Base-by-base conservation (phyloP, 2,113 vertebrate species). In the Eclectus roratus region DNA sequence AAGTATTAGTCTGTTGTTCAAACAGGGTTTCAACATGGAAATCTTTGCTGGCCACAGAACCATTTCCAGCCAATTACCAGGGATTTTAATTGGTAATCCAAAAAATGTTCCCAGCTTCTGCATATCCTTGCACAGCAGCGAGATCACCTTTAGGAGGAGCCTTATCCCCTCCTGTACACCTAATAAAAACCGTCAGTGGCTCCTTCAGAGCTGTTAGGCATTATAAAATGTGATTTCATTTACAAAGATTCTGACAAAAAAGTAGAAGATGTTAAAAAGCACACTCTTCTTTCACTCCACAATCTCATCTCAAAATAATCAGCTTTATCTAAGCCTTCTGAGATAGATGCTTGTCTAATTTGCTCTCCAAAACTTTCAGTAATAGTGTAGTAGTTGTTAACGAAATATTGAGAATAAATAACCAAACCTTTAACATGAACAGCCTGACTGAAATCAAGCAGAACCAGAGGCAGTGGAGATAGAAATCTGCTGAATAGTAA, bases 101-200 rank as follows among this genome's bases (percentile, higher is more conserved):
- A 85, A 80, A 69, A 73, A 13, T 3, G 9, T 39, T 64, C 29
- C 44, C 43, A 24, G 43, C 21, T 77, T 74, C 69, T 52, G 18
- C 39, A 37, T 0, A 35, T 55, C 12, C 6, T 0, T 93, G 90
- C 82, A 96, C 74, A 84, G 60, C 88, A 55, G 8, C 2, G 0
- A 84, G 37, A 84, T 83, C 29, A 60, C 83, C 90, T 71, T 94
- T 88, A 96, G 93, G 79, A 88, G 91, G 87, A 95, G 74, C 89
- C 79, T 77, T 64, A n/a, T 44, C 35, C 78, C 64, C 37, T 88
- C 25, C 61, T 68, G 17, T n/a, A 27, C 9, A 43, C 55, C 53
- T 35, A 17, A 60, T 20, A 70, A 77, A 85, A 63, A 9, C 24
- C 61, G 10, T 28, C 1, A 0, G 7, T 28, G 43, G 21, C 41